Percentiles rank a stretch among this genome's conserved stretches.
Conservation (phyloP, 2,113 vertebrate species). For the Ramphastos sulfuratus region DNA sequence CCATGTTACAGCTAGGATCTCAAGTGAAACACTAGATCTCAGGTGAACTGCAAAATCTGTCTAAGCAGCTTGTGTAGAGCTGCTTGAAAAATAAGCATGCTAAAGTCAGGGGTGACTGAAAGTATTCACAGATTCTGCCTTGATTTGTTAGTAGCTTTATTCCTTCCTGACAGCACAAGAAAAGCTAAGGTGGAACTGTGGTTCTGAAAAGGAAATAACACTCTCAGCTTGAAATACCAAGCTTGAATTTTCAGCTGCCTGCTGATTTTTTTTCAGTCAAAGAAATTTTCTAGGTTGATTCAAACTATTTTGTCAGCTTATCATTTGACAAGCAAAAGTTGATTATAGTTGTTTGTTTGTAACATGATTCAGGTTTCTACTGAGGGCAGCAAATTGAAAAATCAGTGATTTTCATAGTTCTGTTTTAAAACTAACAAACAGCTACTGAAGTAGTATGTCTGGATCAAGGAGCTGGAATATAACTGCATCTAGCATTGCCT, state of each 20-base stretch:
- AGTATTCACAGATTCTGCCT: not conserved
- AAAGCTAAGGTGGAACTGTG: not conserved
- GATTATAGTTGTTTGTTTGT: not conserved
- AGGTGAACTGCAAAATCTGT: not conserved
- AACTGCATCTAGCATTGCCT: not conserved
- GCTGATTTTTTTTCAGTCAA: not conserved
- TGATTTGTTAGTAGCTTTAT: not conserved
- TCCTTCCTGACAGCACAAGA: not conserved
- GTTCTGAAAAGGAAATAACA: not conserved
- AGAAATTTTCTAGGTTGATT: not conserved
- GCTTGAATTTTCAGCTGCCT: not conserved
- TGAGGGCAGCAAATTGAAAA: not conserved
- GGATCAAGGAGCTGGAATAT: not conserved
- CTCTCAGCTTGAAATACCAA: not conserved
- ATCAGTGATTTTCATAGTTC: not conserved
- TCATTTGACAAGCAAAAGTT: not conserved
- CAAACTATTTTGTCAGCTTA: not conserved
- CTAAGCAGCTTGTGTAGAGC: not conserved
- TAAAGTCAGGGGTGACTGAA: not conserved
- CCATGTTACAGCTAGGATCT: not conserved
- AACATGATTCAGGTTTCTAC: not conserved
- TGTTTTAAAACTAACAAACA: not conserved
- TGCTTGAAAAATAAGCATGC: not conserved
- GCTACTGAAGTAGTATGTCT: not conserved
- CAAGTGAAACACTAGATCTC: not conserved